phyloP scores from a whole-genome alignment of 2,797 vertebrate genomes.

The Chelidonichthys spinosus region DNA sequence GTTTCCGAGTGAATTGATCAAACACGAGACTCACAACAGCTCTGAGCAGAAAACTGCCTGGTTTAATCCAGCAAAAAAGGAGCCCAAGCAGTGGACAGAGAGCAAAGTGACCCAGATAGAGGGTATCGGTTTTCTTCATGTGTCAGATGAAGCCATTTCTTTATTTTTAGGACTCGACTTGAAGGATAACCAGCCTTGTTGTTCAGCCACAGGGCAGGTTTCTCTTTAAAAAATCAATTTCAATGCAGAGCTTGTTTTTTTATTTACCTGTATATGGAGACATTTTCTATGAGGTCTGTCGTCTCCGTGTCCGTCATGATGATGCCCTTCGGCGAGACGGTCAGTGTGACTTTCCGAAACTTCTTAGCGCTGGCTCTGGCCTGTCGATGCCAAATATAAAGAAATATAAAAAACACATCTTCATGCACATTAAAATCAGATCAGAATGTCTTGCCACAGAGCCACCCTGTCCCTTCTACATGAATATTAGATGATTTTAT shows the following conservation, averaged over 20 bases:
- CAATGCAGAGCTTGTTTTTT: background rate
- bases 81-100: conserved; percentile 21
- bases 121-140: background rate
- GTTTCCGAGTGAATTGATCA: conserved; percentile 36
- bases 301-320: conserved; percentile 90
- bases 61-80: conserved; percentile 21
- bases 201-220: background rate
- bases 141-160: conserved; percentile 16
- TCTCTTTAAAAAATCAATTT: background rate
- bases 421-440: conserved; percentile 3
- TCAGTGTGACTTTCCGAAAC: conserved; percentile 92
- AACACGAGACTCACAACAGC: conserved; percentile 34
- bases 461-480: conserved; percentile 16
- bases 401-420: conserved; percentile 19
- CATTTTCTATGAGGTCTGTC: conserved; percentile 88
- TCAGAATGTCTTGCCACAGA: conserved; percentile 4
- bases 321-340: conserved; percentile 91
- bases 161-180: conserved; percentile 5
- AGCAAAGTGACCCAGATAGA: conserved; percentile 42
- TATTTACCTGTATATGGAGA: conserved; percentile 93
- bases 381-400: conserved; percentile 67
- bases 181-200: background rate
- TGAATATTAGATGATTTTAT: conserved; percentile 25
- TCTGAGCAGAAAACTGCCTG: conserved; percentile 28
- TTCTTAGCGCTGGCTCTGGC: conserved; percentile 91